A percentile compares a stretch with the other conserved stretches of the same genome.
These are phyloP conservation scores for Nasonia vitripennis DNA, from an alignment of 1,140 invertebrate species.

Conservation along the genomic window DNA sequence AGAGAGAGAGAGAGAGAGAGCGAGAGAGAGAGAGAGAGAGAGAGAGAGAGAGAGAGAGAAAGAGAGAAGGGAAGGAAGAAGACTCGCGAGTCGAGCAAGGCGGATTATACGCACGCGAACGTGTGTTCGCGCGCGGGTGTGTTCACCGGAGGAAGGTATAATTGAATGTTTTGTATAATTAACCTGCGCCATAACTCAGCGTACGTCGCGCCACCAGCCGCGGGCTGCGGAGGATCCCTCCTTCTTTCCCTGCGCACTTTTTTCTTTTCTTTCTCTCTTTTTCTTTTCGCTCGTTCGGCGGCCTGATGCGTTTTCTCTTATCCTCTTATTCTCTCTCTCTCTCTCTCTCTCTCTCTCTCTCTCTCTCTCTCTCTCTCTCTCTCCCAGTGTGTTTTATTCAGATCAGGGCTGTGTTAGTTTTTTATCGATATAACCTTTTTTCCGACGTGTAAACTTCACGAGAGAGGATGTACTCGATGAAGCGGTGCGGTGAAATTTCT, in stretches of 20 bases:
- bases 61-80: conserved; percentile 11
- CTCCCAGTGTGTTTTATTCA: conserved; percentile 9
- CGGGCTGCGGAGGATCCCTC: conserved; percentile 59
- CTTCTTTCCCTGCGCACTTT: conserved; percentile 47
- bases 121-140: conserved; percentile 42
- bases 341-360: background rate
- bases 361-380: background rate
- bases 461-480: too few species aligned
- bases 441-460: background rate
- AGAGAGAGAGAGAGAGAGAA: background rate
- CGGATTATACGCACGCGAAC: conserved; percentile 45
- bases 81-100: conserved; percentile 46
- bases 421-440: conserved; percentile 34
- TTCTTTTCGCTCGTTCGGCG: too few species aligned
- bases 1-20: background rate
- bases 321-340: too few species aligned
- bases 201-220: conserved; percentile 74
- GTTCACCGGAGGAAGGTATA: conserved; percentile 68
- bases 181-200: conserved; percentile 75
- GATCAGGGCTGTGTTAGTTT: conserved; percentile 14
- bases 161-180: conserved; percentile 77
- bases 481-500: too few species aligned
- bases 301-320: too few species aligned
- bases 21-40: too few species aligned
- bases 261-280: conserved; percentile 31